Evolutionary conservation across 1,140 invertebrate genomes (phyloP), one percentile per base, ranked within the genome.

Genomic region (Globodera rostochiensis): DNA sequence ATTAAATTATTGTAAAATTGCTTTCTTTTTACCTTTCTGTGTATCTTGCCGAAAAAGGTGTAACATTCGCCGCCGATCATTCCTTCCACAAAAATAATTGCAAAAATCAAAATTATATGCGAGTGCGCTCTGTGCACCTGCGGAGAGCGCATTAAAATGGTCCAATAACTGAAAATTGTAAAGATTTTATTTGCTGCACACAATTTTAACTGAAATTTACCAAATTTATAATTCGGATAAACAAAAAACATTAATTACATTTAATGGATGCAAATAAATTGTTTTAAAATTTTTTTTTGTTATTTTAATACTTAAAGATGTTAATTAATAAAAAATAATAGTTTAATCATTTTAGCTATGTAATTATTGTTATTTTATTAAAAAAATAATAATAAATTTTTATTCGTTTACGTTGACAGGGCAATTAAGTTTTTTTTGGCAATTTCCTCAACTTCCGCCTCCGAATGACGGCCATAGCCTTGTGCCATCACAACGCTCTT

Each of bases 351-450:
- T 25, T 25, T 25, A 25, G 25, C 25, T 25, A 25, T 25, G 25
- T 25, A 25, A 0, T 25, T 36, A 36, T 36, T 36, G 2, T 36
- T 36, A 3, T 36, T 36, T 36, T 36, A 36, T 36, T 36, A 3
- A 66, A 21, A 21, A 69, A 77, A 5, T 0, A 45, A 7, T 77
- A 8, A 77, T 11, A 25, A 25, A 25, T 25, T 25, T 25, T 25
- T 25, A 11, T 53, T 19, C 60, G 3, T 19, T 64, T 11, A 93
- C 86, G 96, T 94, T 73, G 94, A 95, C 46, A 97, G 92, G 19
- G 95, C 95, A 90, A 94, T 94, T 80, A 97, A 91, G 91, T 97
- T 95, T 82, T 94, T 93, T 90, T 95, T 94, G 77, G 95, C 95
- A 86, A 96, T 95, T 88, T 95, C 94, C 84, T 94, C 92, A 83